Evolutionary conservation across 2,888 invertebrate species (phyloP).

Genomic region (Drosophila paracracens): DNA sequence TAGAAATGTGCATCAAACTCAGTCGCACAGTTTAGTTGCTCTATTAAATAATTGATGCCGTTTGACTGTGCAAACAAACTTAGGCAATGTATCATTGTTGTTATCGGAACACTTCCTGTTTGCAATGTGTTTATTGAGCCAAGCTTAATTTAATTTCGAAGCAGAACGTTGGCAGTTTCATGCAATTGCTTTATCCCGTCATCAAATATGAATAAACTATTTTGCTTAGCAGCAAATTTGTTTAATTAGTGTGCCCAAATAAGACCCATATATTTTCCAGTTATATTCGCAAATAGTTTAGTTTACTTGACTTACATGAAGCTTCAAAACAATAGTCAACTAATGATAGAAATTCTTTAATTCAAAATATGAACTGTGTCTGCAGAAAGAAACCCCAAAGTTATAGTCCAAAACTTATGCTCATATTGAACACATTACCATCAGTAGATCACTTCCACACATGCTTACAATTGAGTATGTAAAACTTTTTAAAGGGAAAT

Average conservation of each 20-base stretch:
- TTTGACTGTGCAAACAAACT: not conserved
- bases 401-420: not conserved
- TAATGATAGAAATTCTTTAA: not conserved
- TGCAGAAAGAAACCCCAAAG: not conserved
- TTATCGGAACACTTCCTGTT: not conserved
- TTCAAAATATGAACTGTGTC: not conserved
- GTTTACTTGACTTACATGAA: not conserved
- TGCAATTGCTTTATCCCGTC: not conserved
- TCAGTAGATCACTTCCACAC: not conserved
- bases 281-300: not conserved
- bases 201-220: not conserved
- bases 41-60: slow-evolving; percentile 8
- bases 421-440: not conserved
- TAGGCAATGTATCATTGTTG: not conserved
- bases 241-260: not conserved
- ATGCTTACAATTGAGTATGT: not conserved
- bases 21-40: not conserved
- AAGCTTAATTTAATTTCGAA: not conserved
- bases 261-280: not conserved
- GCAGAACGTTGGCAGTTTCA: not conserved
- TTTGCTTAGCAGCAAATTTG: not conserved
- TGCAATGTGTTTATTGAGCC: not conserved
- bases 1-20: slow-evolving; percentile 21
- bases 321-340: not conserved
- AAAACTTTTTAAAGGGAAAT: not conserved